phyloP scores from a whole-genome alignment of 2,797 vertebrate species.

The Spinus olivaceus region DNA sequence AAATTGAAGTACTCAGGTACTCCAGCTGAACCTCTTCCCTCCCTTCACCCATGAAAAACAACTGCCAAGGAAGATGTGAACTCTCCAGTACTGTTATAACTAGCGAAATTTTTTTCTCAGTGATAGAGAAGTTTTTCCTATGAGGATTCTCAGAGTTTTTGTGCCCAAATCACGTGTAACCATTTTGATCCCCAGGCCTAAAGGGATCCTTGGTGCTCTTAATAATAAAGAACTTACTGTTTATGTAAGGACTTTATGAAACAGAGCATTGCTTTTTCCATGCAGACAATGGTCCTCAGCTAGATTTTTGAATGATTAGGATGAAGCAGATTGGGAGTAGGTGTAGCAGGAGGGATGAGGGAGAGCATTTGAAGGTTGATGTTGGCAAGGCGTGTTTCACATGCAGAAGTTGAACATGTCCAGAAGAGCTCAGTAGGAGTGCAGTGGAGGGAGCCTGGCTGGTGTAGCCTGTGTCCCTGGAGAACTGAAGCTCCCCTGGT shows the following conservation, averaged over 20 bases:
- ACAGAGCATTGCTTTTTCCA: background rate
- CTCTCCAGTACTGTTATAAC: background rate
- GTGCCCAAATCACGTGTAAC: background rate
- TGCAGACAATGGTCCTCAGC: background rate
- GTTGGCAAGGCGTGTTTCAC: background rate
- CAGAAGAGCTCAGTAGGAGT: background rate
- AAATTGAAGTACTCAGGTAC: background rate
- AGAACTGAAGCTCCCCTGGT: background rate
- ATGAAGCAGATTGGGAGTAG: background rate
- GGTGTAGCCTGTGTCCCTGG: background rate
- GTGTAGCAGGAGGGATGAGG: background rate
- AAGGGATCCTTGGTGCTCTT: background rate
- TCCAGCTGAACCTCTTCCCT: background rate
- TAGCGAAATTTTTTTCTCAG: background rate
- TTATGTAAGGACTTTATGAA: background rate
- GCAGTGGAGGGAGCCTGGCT: background rate
- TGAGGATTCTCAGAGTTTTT: background rate
- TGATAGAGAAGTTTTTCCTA: background rate
- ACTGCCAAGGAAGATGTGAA: background rate
- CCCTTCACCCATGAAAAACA: background rate
- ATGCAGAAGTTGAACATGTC: background rate
- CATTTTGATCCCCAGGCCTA: background rate
- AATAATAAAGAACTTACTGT: background rate
- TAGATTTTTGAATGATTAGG: background rate
- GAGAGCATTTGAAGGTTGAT: background rate